Evolutionary conservation across 2,113 vertebrate species (phyloP), one percentile per base, ranked within the genome.

Genomic region (Eubucco bourcierii): DNA sequence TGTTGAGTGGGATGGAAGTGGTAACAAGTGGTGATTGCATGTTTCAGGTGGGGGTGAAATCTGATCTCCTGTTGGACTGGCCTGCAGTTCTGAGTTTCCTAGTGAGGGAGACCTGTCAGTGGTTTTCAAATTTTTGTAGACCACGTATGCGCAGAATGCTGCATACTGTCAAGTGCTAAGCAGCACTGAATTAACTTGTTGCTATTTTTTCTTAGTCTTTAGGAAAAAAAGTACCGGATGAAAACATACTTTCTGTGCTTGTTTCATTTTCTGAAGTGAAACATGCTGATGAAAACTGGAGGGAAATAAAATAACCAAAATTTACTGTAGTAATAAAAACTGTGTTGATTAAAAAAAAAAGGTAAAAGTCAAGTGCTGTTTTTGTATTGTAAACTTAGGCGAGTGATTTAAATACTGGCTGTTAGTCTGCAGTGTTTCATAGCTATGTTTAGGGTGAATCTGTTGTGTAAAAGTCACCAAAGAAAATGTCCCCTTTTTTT

Each of bases 201-300:
- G 25, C 9, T 28, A 28, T 28, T 41, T 28, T 56, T 7, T 1
- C 1, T 44, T 55, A 83, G 7, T 52, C 28, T 65, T 65, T 10
- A 9, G 15, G 5, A 50, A 76, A 75, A 70, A 94, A 41, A 87
- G 59, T 12, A 21, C 16, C 4, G 18, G 25, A 24, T 80, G 24
- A 60, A 60, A 94, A 65, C 0, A 0, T 27, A 17, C 3, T 41
- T 9, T 55, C 6, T 0, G 0, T 56, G 6, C 29, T 59, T 76
- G 2, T 37, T 90, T 89, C 7, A 47, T 61, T 28, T 66, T 41
- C 33, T 80, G 0, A 74, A 55, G 78, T 37, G 67, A 39, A 52
- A 31, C 33, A 14, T 16, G 16, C 14, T 70, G 66, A 55, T 63
- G 18, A 33, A 66, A 95, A 46, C 11, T 8, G 27, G 28, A 77